Evolutionary conservation across 1,140 invertebrate species (phyloP), one percentile per base, ranked within the genome.

Genomic region (Ruditapes philippinarum): DNA sequence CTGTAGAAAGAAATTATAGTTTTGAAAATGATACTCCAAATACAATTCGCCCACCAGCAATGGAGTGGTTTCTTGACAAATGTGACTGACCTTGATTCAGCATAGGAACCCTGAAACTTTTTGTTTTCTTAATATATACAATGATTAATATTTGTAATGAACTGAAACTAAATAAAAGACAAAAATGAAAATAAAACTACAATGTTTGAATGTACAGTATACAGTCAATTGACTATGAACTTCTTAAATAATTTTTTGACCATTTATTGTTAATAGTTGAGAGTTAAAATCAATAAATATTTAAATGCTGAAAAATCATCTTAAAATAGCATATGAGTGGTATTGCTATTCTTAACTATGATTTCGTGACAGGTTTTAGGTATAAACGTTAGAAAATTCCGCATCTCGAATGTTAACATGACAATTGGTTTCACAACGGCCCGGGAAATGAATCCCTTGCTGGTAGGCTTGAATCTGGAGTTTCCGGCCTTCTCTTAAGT

Each of bases 101-200:
- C n/a, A n/a, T n/a, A n/a, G n/a, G n/a, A n/a, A n/a, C n/a, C n/a
- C n/a, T n/a, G n/a, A n/a, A n/a, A n/a, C n/a, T n/a, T n/a, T n/a
- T n/a, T n/a, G n/a, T n/a, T n/a, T n/a, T 74, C 70, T 74, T 74
- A 74, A 74, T 38, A 74, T 42, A 38, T 74, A 38, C 70, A 74
- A 74, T 74, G 36, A 74, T 74, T 36, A 74, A 74, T 74, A 36
- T 74, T 74, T 74, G 70, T 74, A 74, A 62, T 62, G 25, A 74
- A 38, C 70, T 74, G 70, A 74, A 74, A 74, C 38, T 38, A 38
- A 74, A 70, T 70, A 19, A 31, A 74, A 74, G 70, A 74, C 12
- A 11, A 38, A 38, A 38, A 11, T 74, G 36, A 38, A 38, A 74
- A 74, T 74, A 33, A 74, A 45, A 74, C 70, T 36, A 25, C 14